Conservation (phyloP, 2,113 vertebrate genomes). For the Onychorhynchus coronatus region DNA sequence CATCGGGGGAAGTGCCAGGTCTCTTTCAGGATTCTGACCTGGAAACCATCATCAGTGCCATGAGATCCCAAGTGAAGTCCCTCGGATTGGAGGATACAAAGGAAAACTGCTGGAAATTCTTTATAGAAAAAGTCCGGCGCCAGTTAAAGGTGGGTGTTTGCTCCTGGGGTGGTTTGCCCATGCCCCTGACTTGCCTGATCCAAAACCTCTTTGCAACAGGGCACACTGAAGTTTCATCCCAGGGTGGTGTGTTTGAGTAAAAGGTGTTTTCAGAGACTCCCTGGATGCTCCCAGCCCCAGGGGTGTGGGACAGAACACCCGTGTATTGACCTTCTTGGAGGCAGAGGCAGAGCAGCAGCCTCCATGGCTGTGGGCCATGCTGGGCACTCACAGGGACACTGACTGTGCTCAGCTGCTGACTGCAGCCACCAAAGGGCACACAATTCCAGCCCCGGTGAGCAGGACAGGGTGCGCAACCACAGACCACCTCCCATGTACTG, state of each 20-base stretch:
- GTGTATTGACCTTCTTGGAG: neutral
- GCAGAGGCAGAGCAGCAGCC: neutral
- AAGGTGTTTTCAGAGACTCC: neutral
- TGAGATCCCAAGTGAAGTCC: conserved; percentile 73
- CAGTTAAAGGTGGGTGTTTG: conserved; percentile 69
- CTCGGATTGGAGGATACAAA: conserved; percentile 63
- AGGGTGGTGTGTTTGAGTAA: neutral
- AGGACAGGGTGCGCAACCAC: neutral
- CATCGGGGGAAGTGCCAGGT: conserved; percentile 71
- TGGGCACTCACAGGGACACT: neutral
- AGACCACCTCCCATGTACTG: rapidly evolving
- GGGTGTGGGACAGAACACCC: neutral
- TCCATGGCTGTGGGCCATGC: rapidly evolving
- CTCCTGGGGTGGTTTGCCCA: too few species aligned
- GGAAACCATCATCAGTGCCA: conserved; percentile 67
- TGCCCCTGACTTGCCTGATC: neutral
- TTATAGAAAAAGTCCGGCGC: conserved; percentile 73
- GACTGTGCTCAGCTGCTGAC: neutral
- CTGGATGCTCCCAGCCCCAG: too few species aligned
- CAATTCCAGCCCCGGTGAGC: rapidly evolving
- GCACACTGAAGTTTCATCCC: rapidly evolving
- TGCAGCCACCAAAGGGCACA: neutral
- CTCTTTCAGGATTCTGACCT: conserved; percentile 71
- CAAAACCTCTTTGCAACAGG: neutral
- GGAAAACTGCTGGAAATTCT: conserved; percentile 75